These are phyloP conservation scores for Synaphobranchus kaupii DNA, from an alignment of 2,797 vertebrate genomes.

Conservation along the genomic window DNA sequence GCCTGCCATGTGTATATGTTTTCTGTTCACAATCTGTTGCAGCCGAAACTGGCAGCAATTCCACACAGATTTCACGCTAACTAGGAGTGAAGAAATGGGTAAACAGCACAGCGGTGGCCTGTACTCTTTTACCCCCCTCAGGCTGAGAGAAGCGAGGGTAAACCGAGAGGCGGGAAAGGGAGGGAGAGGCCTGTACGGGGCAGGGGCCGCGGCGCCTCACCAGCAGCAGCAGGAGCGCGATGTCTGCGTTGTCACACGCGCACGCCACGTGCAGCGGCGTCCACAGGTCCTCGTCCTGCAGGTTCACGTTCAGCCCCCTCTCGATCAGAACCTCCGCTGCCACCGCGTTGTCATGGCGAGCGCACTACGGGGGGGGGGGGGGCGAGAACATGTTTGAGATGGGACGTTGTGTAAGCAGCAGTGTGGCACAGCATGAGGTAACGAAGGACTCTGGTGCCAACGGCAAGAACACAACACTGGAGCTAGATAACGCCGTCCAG, in stretches of 20 bases:
- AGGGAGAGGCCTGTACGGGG: neutral
- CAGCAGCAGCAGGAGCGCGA: slow-evolving; percentile 85
- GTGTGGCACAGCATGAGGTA: neutral
- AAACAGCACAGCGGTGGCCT: neutral
- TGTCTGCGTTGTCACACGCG: slow-evolving; percentile 87
- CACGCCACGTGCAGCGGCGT: slow-evolving; percentile 91
- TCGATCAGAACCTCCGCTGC: slow-evolving; percentile 89
- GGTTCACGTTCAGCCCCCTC: slow-evolving; percentile 87
- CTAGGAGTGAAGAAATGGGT: neutral
- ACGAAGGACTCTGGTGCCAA: neutral
- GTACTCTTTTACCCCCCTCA: neutral
- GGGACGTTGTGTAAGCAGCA: too few relatives aligned
- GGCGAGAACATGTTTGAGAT: neutral
- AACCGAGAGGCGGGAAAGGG: neutral
- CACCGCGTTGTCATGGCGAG: slow-evolving; percentile 90
- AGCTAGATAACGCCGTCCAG: neutral
- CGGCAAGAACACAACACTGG: slow-evolving; percentile 8
- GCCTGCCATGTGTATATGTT: too few relatives aligned
- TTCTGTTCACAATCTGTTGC: neutral
- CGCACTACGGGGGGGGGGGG: slow-evolving; percentile 74
- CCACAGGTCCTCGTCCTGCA: slow-evolving; percentile 94
- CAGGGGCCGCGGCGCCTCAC: slow-evolving; percentile 69
- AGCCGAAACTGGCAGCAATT: neutral
- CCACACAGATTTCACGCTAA: neutral
- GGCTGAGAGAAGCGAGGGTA: slow-evolving; percentile 29